These are phyloP conservation scores for Merluccius polli DNA, from an alignment of 2,797 vertebrate species.

Conservation along the genomic window DNA sequence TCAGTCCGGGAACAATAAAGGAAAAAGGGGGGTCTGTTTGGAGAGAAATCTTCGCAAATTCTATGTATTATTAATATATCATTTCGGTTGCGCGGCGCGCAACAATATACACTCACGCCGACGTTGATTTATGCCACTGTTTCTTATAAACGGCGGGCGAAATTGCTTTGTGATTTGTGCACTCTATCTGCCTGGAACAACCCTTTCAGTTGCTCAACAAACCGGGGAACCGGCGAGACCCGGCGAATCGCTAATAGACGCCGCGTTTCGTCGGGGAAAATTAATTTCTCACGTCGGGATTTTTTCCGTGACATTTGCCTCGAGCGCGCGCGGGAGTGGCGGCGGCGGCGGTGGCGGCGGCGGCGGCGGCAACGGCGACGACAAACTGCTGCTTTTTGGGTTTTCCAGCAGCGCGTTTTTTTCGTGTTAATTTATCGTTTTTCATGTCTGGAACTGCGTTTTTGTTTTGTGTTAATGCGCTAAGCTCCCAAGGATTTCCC, in stretches of 20 bases:
- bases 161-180: slow-evolving; percentile 23
- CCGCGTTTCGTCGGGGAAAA: slow-evolving; percentile 41
- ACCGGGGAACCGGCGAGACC: slow-evolving; percentile 29
- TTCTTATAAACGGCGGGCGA: slow-evolving; percentile 1
- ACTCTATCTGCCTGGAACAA: slow-evolving; percentile 18
- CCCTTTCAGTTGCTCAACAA: background rate
- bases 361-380: too few relatives aligned
- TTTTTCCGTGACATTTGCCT: slow-evolving; percentile 34
- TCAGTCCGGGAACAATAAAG: background rate
- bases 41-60: background rate
- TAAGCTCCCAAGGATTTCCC: too few relatives aligned
- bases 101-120: background rate
- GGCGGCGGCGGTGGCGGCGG: too few relatives aligned
- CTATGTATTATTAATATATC: background rate
- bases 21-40: background rate
- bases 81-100: background rate
- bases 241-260: slow-evolving; percentile 46
- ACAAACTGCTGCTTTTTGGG: background rate
- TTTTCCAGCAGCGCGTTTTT: too few relatives aligned
- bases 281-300: slow-evolving; percentile 49
- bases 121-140: background rate
- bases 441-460: too few relatives aligned
- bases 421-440: too few relatives aligned
- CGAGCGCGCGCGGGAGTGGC: background rate
- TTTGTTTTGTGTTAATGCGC: too few relatives aligned